Conservation (phyloP, 1,140 invertebrate genomes). For the Aphaenogaster ashmeadi region DNA sequence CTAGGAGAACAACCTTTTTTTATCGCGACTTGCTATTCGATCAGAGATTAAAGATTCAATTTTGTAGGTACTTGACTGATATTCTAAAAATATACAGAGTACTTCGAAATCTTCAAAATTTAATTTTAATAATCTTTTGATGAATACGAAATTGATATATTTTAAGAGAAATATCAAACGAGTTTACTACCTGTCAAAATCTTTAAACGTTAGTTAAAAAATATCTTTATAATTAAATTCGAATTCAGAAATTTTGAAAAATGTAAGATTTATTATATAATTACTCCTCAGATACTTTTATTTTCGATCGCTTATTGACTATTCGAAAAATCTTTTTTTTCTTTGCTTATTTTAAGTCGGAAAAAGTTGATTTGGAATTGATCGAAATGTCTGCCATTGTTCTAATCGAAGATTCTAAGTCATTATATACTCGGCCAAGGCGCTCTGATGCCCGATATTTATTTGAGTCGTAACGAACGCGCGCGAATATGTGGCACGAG, state of each 20-base stretch:
- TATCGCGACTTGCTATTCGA: constrained; percentile 16
- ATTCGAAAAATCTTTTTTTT: not conserved
- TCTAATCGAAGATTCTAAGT: not conserved
- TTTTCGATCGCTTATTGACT: not conserved
- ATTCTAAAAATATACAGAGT: not conserved
- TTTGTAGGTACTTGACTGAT: not conserved
- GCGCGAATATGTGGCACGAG: constrained; percentile 6
- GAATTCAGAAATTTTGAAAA: not conserved
- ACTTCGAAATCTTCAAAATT: not conserved
- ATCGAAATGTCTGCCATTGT: not conserved
- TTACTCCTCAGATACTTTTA: not conserved
- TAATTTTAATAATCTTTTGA: constrained; percentile 4
- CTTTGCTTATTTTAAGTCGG: not conserved
- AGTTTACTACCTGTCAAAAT: not conserved
- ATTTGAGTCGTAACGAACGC: constrained; percentile 12
- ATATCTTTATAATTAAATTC: not conserved
- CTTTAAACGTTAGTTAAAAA: not conserved
- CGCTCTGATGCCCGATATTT: constrained; percentile 3
- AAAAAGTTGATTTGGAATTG: not conserved
- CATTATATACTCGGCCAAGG: not conserved
- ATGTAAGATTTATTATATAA: not conserved
- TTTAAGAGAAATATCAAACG: not conserved
- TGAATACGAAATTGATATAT: not conserved
- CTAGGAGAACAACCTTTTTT: not conserved
- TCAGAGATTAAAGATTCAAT: constrained; percentile 44